Conservation (phyloP, 2,888 invertebrate species). For the Oegoconia quadripuncta region DNA sequence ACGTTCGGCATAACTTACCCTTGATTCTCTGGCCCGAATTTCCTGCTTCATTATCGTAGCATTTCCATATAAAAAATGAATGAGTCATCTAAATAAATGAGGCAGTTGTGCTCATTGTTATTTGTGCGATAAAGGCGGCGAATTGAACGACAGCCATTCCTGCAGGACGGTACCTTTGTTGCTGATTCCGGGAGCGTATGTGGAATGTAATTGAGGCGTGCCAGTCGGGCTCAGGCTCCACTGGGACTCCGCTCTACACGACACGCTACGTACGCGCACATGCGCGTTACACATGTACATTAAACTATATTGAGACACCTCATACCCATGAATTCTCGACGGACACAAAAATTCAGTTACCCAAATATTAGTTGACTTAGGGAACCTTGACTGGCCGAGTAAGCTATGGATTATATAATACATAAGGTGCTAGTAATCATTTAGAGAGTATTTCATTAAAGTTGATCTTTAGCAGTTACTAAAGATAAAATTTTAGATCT, state of each 20-base stretch:
- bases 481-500: no score
- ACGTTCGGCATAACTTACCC: slow-evolving; percentile 22
- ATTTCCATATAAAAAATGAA: slow-evolving; percentile 17
- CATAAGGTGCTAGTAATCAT: no score
- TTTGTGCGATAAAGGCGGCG: slow-evolving; percentile 34
- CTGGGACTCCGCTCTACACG: slow-evolving; percentile 37
- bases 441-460: no score
- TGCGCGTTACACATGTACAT: slow-evolving; percentile 19
- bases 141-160: slow-evolving; percentile 44
- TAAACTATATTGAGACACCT: slow-evolving; percentile 1
- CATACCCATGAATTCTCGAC: slow-evolving; percentile 5
- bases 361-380: no score
- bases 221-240: slow-evolving; percentile 46
- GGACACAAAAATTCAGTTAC: no score
- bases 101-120: slow-evolving; percentile 15
- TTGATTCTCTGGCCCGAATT: slow-evolving; percentile 20
- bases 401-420: no score
- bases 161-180: slow-evolving; percentile 42
- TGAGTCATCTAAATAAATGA: slow-evolving; percentile 25
- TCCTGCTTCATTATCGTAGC: slow-evolving; percentile 19
- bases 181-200: slow-evolving; percentile 52
- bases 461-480: no score
- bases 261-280: slow-evolving; percentile 38
- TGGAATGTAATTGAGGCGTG: slow-evolving; percentile 64
- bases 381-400: no score